Percentiles rank a stretch among this genome's conserved stretches.
Evolutionary conservation across 2,888 invertebrate species (phyloP).

Genomic region (Sesamia inferens): DNA sequence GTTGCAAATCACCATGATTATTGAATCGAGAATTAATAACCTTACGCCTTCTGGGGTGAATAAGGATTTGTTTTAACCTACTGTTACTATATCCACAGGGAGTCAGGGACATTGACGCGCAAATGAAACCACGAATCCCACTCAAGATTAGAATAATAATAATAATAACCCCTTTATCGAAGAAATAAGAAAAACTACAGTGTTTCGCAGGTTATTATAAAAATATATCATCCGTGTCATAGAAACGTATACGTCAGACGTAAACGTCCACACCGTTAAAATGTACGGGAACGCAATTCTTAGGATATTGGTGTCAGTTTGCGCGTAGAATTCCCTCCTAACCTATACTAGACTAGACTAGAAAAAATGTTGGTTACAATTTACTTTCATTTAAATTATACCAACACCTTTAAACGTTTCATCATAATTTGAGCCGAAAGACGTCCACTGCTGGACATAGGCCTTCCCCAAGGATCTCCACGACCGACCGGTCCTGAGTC

Average conservation of each 20-base stretch:
- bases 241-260: not conserved
- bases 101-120: not conserved
- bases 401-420: not conserved
- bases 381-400: not conserved
- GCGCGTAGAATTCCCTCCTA: not conserved
- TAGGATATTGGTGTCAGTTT: not conserved
- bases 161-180: too few species aligned
- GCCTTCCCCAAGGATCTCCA: too few species aligned
- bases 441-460: too few species aligned
- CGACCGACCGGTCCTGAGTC: too few species aligned
- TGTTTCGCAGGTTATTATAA: too few species aligned
- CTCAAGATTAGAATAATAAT: too few species aligned
- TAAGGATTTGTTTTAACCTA: not conserved
- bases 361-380: not conserved
- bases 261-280: not conserved
- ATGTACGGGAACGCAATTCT: not conserved
- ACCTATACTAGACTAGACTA: not conserved
- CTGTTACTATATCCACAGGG: not conserved
- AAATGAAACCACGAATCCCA: not conserved
- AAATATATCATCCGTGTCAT: not conserved
- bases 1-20: constrained; percentile 45
- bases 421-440: too few species aligned
- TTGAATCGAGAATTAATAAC: constrained; percentile 11
- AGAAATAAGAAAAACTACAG: too few species aligned
- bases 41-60: not conserved